Evolutionary conservation across 1,140 invertebrate genomes (phyloP), one percentile per base, ranked within the genome.

Genomic region (Sarcophaga bullata): DNA sequence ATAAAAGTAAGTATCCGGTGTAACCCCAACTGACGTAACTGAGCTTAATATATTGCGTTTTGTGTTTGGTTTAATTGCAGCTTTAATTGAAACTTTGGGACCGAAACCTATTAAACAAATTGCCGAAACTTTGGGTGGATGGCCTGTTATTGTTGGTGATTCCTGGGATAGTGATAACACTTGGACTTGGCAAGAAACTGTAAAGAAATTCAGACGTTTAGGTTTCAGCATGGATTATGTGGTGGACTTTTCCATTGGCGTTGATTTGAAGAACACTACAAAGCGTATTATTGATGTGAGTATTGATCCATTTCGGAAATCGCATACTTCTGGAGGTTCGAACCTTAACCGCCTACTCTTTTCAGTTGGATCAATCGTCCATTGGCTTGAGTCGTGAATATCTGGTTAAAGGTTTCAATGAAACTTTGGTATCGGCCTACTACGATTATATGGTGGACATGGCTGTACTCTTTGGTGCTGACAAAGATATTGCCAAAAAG

Each of bases 181-280:
- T 48, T 97, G 95, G 90, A 92, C 94, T 73, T 98, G 96, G 97
- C 94, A 94, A 85, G 92, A 96, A 83, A 94, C 94, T 9, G 94
- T 97, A 6, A 97, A 95, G 91, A 95, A 93, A 81, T 97, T 96
- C 91, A 92, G 95, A 19, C 91, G 91, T 76, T 90, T 92, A 7
- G 97, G 97, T 6, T 97, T 96, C 88, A 96, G 95, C 8, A 95
- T 97, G 62, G 96, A 98, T 89, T 97, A 98, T 87, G 95, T 98
- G 86, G 92, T 99, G n/a, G 96, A 98, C 86, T 96, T 98, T 85
- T 97, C 95, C 52, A 95, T 98, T 81, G 94, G 94, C 6, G 95
- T 96, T 8, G 97, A 98, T 91, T 92, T 97, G n/a, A 97, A 97
- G 89, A 98, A 98, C 89, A 96, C 95, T 46, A 96, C 95, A 0